Evolutionary conservation across 2,888 invertebrate genomes (phyloP).

Genomic region (Vanessa cardui): DNA sequence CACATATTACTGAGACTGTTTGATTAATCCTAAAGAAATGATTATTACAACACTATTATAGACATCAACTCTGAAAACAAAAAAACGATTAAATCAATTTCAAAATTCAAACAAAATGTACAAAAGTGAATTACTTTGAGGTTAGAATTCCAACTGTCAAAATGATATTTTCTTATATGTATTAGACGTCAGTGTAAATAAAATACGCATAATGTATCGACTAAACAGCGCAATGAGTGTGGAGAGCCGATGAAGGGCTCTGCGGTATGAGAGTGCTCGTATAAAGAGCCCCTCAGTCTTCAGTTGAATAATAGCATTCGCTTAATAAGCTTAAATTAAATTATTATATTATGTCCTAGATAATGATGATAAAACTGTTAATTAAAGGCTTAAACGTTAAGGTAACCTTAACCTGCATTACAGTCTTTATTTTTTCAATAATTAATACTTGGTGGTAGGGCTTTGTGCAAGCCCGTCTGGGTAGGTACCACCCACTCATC

Average conservation of each 20-base stretch:
- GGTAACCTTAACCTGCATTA: too few relatives aligned
- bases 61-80: too few relatives aligned
- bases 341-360: not conserved
- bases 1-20: too few relatives aligned
- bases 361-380: not conserved
- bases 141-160: not conserved
- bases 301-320: constrained; percentile 12
- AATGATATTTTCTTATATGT: not conserved
- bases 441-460: too few relatives aligned
- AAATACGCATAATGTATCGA: constrained; percentile 1
- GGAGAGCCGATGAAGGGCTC: constrained; percentile 14
- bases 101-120: too few relatives aligned
- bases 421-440: too few relatives aligned
- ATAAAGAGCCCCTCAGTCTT: constrained; percentile 12
- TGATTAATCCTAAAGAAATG: too few relatives aligned
- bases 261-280: constrained; percentile 23
- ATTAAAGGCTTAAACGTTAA: not conserved
- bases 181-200: not conserved
- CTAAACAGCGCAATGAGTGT: constrained; percentile 12
- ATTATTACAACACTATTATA: too few relatives aligned
- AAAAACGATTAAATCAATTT: too few relatives aligned
- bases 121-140: too few relatives aligned
- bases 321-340: constrained; percentile 21
- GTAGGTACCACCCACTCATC: too few relatives aligned
- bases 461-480: too few relatives aligned